phyloP scores from a whole-genome alignment of 2,113 vertebrate genomes.

The Corythoichthys haematopterus region DNA sequence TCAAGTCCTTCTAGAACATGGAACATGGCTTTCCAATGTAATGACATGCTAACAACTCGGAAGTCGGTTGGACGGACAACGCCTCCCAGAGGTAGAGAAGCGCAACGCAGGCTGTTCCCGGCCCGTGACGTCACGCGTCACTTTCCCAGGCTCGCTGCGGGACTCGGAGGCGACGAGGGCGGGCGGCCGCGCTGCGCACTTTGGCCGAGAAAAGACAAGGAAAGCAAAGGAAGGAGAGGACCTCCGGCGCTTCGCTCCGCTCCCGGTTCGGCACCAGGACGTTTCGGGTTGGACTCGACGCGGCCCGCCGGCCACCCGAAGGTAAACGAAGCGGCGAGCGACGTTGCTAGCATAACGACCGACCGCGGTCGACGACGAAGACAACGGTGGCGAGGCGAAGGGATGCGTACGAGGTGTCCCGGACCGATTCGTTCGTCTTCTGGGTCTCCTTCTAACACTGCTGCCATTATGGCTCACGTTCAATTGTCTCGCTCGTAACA shows the following conservation, averaged over 20 bases:
- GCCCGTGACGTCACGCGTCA: constrained; percentile 56
- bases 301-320: neutral
- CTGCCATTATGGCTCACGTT: neutral
- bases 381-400: neutral
- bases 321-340: neutral
- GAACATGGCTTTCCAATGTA: no score
- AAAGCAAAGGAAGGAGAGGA: no score
- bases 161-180: constrained; percentile 52
- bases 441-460: neutral
- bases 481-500: constrained; percentile 1
- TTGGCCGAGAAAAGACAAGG: no score
- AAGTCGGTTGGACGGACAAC: neutral
- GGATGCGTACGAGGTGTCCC: no score
- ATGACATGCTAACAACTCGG: no score
- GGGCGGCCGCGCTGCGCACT: neutral
- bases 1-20: no score
- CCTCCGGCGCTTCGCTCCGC: no score
- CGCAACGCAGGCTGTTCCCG: neutral
- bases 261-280: neutral
- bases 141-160: constrained; percentile 60
- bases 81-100: constrained; percentile 22
- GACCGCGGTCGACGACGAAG: neutral
- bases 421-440: no score
- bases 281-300: neutral
- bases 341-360: neutral